Conservation (phyloP, 2,113 vertebrate species). For the Platysteira castanea region DNA sequence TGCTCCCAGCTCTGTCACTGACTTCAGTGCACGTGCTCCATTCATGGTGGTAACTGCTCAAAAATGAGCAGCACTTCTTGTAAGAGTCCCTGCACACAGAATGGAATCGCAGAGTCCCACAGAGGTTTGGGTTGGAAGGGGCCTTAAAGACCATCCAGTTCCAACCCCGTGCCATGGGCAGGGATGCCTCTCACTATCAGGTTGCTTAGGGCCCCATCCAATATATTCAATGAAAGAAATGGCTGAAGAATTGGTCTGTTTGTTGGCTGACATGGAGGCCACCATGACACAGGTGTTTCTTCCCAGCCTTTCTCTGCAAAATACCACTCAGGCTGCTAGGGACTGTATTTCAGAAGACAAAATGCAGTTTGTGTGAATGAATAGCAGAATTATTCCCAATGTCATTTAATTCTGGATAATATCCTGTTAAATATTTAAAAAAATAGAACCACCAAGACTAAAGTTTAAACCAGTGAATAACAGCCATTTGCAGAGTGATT, state of each 20-base stretch:
- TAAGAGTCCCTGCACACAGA: not conserved
- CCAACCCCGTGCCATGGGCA: not conserved
- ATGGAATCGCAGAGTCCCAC: not conserved
- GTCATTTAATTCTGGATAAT: not conserved
- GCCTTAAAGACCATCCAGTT: not conserved
- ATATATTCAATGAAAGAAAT: not conserved
- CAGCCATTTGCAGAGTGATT: slow-evolving; percentile 56
- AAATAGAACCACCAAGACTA: not conserved
- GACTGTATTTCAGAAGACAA: not conserved
- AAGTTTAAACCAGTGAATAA: slow-evolving; percentile 29
- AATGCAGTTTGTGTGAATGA: not conserved
- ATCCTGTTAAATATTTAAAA: not conserved
- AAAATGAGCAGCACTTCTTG: not conserved
- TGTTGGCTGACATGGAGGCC: not conserved
- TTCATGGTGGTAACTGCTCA: accelerated
- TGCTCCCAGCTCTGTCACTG: not conserved
- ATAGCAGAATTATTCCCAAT: not conserved
- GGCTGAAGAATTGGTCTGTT: not conserved
- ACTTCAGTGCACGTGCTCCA: not conserved
- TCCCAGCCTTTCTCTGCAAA: not conserved
- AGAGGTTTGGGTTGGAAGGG: not conserved
- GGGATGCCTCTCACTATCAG: not conserved
- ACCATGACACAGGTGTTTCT: not conserved
- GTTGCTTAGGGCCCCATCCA: not conserved
- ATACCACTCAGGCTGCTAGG: not conserved